A percentile compares a stretch with the other conserved stretches of the same genome.
Conservation (phyloP, 2,888 invertebrate species). For the Automeris io region DNA sequence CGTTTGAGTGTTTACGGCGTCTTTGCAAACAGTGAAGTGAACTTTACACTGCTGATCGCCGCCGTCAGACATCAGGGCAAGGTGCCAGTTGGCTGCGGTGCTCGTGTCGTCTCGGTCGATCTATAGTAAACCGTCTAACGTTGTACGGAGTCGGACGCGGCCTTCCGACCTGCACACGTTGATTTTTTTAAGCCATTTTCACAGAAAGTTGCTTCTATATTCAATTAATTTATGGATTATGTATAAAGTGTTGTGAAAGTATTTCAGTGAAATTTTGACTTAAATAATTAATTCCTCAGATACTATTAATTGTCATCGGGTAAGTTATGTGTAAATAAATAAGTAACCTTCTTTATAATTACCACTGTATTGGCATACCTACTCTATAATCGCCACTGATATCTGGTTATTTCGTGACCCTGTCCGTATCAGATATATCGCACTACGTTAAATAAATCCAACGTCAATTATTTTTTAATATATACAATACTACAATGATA, state of each 20-base stretch:
- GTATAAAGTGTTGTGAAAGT: background rate
- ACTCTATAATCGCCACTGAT: background rate
- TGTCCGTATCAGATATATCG: background rate
- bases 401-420: background rate
- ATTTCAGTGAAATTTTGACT: too few species aligned
- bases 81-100: slow-evolving; percentile 67
- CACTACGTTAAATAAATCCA: background rate
- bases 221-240: background rate
- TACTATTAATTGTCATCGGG: background rate
- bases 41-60: slow-evolving; percentile 58
- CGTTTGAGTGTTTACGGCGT: slow-evolving; percentile 28
- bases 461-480: slow-evolving; percentile 1
- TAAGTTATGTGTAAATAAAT: background rate
- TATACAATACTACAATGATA: background rate
- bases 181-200: background rate
- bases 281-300: too few species aligned
- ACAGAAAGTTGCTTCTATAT: background rate
- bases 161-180: slow-evolving; percentile 10
- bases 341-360: background rate
- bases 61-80: slow-evolving; percentile 57
- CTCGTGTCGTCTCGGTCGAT: slow-evolving; percentile 44
- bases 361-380: background rate
- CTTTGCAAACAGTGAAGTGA: slow-evolving; percentile 44
- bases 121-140: slow-evolving; percentile 32
- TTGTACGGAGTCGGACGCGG: slow-evolving; percentile 38